Evolutionary conservation across 2,888 invertebrate genomes (phyloP).

Genomic region (Acholoe squamosa): DNA sequence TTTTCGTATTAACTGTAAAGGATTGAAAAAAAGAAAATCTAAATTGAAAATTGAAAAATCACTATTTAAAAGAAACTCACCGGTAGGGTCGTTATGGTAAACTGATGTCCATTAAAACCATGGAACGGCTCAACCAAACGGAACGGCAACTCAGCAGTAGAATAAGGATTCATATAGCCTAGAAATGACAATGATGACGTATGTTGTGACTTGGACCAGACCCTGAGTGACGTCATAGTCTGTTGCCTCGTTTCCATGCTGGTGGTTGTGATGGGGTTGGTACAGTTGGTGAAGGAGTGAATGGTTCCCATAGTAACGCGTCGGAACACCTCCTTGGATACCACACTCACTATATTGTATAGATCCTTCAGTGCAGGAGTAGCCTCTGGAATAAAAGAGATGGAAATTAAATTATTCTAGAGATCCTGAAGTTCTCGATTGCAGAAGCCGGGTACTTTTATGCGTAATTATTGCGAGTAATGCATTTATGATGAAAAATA

Average conservation of each 20-base stretch:
- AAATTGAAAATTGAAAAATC: too few species aligned
- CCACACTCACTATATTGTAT: background rate
- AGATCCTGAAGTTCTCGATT: too few species aligned
- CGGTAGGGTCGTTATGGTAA: background rate
- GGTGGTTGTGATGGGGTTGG: too few species aligned
- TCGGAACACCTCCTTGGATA: background rate
- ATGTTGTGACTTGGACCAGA: background rate
- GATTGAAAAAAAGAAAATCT: too few species aligned
- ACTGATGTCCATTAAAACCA: background rate
- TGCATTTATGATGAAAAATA: too few species aligned
- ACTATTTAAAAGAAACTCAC: too few species aligned
- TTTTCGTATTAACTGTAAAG: too few species aligned
- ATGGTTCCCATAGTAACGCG: background rate
- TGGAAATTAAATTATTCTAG: too few species aligned
- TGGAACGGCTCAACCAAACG: background rate
- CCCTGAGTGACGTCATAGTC: slow-evolving; percentile 32
- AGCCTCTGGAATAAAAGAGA: too few species aligned
- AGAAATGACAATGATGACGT: background rate
- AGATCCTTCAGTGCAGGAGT: background rate
- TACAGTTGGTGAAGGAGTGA: background rate
- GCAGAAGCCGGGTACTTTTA: too few species aligned
- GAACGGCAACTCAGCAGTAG: background rate
- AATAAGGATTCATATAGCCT: slow-evolving; percentile 15
- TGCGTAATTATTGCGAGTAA: too few species aligned
- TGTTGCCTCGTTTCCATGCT: background rate